Conservation (phyloP, 1,140 invertebrate genomes). For the Idris sp. region DNA sequence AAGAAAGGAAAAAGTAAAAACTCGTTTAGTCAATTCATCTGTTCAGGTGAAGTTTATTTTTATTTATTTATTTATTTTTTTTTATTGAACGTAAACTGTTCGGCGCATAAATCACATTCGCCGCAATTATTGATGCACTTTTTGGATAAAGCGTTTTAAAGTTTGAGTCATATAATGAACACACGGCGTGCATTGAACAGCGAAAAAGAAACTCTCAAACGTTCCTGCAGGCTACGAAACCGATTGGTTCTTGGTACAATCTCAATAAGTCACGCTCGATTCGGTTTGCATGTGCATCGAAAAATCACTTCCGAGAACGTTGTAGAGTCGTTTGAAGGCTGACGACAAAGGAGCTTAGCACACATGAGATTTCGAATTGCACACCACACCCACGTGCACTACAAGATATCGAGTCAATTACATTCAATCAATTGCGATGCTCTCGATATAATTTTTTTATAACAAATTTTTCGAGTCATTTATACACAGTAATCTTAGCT, state of each 20-base stretch:
- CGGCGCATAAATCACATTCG: constrained; percentile 18
- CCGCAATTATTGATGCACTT: constrained; percentile 35
- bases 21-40: too few species aligned
- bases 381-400: constrained; percentile 37
- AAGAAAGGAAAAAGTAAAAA: too few species aligned
- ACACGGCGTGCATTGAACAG: constrained; percentile 16
- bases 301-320: constrained; percentile 63
- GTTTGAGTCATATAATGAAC: constrained; percentile 40
- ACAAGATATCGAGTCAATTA: constrained; percentile 36
- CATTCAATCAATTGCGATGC: constrained; percentile 32
- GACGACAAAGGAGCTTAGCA: constrained; percentile 35
- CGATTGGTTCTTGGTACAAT: constrained; percentile 68
- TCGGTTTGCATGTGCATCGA: constrained; percentile 66
- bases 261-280: constrained; percentile 66
- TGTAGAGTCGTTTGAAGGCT: constrained; percentile 36
- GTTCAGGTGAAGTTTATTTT: too few species aligned
- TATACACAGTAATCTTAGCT: not conserved
- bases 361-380: constrained; percentile 44
- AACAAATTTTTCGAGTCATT: not conserved
- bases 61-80: too few species aligned
- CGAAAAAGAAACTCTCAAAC: constrained; percentile 47
- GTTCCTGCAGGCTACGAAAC: constrained; percentile 55
- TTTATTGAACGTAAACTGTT: not conserved
- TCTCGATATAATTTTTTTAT: constrained; percentile 5
- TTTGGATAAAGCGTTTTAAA: constrained; percentile 43